Base-by-base conservation (phyloP, 1,140 invertebrate genomes). In the Schlechtendalia chinensis region DNA sequence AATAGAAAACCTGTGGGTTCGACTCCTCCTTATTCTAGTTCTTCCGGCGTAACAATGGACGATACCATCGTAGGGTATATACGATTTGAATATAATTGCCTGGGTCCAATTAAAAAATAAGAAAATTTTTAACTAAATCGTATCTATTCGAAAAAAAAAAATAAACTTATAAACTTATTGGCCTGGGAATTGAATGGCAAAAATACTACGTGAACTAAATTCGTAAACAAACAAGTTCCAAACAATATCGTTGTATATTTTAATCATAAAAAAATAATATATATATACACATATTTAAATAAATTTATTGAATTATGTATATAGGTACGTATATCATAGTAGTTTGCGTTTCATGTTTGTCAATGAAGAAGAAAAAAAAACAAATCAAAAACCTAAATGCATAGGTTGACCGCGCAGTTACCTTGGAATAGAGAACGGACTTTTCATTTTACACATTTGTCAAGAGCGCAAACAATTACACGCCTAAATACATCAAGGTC, bases 381-480 rank as follows among this genome's bases (percentile, higher is more conserved):
- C 24, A 24, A 39, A 69, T 24, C 39, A 22, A 69, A 47, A 69
- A 67, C 6, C 65, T 1, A 71, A 24, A 71, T 53, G 5, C 17
- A 53, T n/a, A 19, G 1, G 53, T 71, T 53, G 69, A 72, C 50
- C 69, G 22, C 69, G 69, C 29, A 19, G 24, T 72, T 22, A 72
- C 69, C 69, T 72, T 72, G 69, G 17, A n/a, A 53, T 12, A 53
- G 67, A 71, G 67, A 72, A 72, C 69, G 69, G 69, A 54, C 50
- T 72, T 72, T 72, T 72, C 47, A 24, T 72, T 54, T 72, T 12
- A 53, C 24, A 29, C 47, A 54, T 29, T 72, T 54, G 69, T 72
- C 69, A 54, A 72, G 69, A 72, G 24, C 69, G 69, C 69, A 29
- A 29, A 72, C 53, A 53, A 72, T 72, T 72, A 72, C 69, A 72